Percentiles rank a stretch among this genome's conserved stretches.
Evolutionary conservation across 2,888 invertebrate genomes (phyloP).

Genomic region (Aelia acuminata): DNA sequence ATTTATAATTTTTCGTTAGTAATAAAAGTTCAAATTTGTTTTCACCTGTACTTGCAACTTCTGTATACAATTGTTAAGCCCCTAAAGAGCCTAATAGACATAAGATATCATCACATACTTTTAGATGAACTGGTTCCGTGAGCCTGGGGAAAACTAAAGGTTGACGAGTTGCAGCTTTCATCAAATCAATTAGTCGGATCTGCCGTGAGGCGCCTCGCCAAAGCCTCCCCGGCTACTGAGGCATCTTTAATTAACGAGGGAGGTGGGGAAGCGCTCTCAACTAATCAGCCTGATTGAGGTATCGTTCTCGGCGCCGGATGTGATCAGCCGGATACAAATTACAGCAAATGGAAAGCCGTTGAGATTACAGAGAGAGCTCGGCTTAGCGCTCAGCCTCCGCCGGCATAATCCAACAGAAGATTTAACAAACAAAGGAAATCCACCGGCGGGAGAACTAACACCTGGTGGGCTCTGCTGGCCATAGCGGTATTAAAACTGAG

Average conservation of each 20-base stretch:
- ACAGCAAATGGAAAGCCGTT: constrained; percentile 48
- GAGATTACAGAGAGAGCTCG: constrained; percentile 11
- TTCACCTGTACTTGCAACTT: no score
- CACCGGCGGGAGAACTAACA: constrained; percentile 12
- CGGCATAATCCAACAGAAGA: constrained; percentile 50
- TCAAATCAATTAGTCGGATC: constrained; percentile 22
- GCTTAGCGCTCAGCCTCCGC: constrained; percentile 36
- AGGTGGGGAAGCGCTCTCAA: constrained; percentile 18
- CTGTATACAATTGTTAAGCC: no score
- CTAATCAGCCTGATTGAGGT: constrained; percentile 45
- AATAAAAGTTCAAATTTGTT: no score
- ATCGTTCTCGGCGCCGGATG: not conserved
- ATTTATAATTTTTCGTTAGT: no score
- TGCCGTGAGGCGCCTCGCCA: not conserved
- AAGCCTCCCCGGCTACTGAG: not conserved
- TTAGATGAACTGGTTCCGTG: no score
- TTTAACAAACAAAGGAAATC: constrained; percentile 49
- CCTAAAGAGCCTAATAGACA: no score
- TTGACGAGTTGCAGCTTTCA: not conserved
- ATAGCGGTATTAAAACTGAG: not conserved
- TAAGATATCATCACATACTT: no score
- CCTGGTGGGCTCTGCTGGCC: not conserved
- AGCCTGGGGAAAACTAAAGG: no score
- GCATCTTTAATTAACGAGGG: constrained; percentile 10
- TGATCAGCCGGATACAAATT: constrained; percentile 47